phyloP scores from a whole-genome alignment of 2,797 vertebrate genomes.

The Typhlichthys subterraneus region DNA sequence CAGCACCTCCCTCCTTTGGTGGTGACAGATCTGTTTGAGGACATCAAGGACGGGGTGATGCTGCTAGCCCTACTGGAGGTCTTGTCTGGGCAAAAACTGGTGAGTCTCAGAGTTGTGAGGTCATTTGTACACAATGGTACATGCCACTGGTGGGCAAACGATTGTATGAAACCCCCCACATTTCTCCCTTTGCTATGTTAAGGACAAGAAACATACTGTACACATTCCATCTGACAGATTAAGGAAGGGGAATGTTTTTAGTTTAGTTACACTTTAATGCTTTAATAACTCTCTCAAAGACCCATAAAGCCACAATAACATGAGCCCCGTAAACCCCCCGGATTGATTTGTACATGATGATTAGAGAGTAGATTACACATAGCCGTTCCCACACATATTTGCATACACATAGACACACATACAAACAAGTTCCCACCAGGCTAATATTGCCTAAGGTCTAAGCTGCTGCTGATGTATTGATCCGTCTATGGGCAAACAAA shows the following conservation, averaged over 20 bases:
- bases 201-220: slow-evolving; percentile 16
- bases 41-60: slow-evolving; percentile 96
- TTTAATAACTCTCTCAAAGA: slow-evolving; percentile 7
- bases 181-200: slow-evolving; percentile 33
- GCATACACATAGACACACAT: background rate
- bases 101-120: slow-evolving; percentile 67
- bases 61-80: slow-evolving; percentile 92
- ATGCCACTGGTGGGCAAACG: slow-evolving; percentile 41
- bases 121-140: slow-evolving; percentile 23
- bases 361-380: slow-evolving; percentile 28
- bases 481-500: slow-evolving; percentile 40
- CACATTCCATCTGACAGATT: slow-evolving; percentile 1
- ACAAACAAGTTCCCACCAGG: slow-evolving; percentile 46
- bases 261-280: background rate
- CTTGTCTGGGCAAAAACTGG: slow-evolving; percentile 95
- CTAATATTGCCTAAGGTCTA: slow-evolving; percentile 66
- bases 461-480: slow-evolving; percentile 61
- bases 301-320: slow-evolving; percentile 19
- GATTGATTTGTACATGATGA: slow-evolving; percentile 62
- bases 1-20: slow-evolving; percentile 88
- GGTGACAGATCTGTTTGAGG: slow-evolving; percentile 93
- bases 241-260: background rate
- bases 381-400: slow-evolving; percentile 33
- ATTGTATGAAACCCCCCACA: slow-evolving; percentile 33
- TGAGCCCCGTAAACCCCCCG: slow-evolving; percentile 31